Evolutionary conservation across 2,888 invertebrate genomes (phyloP), one percentile per base, ranked within the genome.

Genomic region (Andrena bucephala): DNA sequence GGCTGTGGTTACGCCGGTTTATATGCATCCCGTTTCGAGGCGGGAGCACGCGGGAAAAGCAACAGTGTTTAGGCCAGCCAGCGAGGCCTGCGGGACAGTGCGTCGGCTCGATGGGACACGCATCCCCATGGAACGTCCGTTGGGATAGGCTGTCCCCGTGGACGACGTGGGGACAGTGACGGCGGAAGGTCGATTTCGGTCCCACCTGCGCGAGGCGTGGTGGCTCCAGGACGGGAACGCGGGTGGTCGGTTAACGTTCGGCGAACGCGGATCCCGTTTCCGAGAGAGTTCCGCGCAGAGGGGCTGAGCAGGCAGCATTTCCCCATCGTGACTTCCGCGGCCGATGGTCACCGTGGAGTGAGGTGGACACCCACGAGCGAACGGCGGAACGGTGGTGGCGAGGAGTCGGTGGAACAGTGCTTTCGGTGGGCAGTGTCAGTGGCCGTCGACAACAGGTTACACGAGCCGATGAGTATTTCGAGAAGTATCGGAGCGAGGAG

Each of bases 11-110:
- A 29, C 73, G 73, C 83, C 80, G 84, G 84, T 70, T 70, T 67
- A 24, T 75, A 50, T 57, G 36, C 65, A 31, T 13, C 54, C 57
- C 29, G 29, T 63, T 50, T 52, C 63, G 65, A 80, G 74, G 75
- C 59, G 77, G 57, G 50, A 85, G 84, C 85, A 87, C 88, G 89
- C 87, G 88, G 83, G 80, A 80, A 79, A 52, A 87, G 89, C 89
- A 88, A 88, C 88, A 88, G 88, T 89, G 85, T 86, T 84, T 73
- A 67, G 42, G 13, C 42, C 0, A 42, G 52, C 75, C 48, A 75
- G 36, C 67, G 36, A 50, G 29, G 59, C 62, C 74, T 54, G 62
- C 42, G 77, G 42, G 54, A 66, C n/a, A 36, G 33, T 70, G 73
- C 76, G 85, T 63, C 73, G 85, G 75, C 65, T 63, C 36, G 48